Percentiles rank a stretch among this genome's conserved stretches.
Evolutionary conservation across 2,888 invertebrate genomes (phyloP).

Genomic region (Aquatica leii): DNA sequence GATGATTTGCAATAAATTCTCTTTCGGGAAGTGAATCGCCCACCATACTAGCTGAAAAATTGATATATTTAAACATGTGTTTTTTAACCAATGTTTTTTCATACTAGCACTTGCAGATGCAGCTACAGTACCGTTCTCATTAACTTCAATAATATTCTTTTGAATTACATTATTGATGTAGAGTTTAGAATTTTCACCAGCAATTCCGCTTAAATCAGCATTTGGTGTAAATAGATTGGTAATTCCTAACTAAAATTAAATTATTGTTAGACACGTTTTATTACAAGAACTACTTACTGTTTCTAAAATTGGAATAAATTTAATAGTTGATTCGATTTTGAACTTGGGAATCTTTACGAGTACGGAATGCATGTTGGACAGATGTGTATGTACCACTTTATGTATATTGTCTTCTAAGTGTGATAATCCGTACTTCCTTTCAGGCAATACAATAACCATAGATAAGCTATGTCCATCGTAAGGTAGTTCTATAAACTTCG

Average conservation of each 20-base stretch:
- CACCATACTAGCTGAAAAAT: too few species aligned
- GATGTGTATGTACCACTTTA: background rate
- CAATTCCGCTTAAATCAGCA: background rate
- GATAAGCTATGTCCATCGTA: background rate
- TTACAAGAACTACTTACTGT: background rate
- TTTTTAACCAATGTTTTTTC: too few species aligned
- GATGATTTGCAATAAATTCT: slow-evolving; percentile 8
- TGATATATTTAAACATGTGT: background rate
- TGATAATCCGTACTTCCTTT: background rate
- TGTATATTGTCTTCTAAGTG: background rate
- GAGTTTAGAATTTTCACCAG: background rate
- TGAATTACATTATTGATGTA: background rate
- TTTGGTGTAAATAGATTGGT: background rate
- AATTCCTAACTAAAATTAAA: background rate
- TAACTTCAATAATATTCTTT: slow-evolving; percentile 4
- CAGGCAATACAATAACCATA: background rate
- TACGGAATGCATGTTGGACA: background rate
- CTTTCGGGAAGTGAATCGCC: too few species aligned
- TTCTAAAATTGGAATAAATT: background rate
- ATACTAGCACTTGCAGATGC: slow-evolving; percentile 1
- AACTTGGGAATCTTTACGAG: slow-evolving; percentile 6
- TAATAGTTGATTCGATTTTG: background rate
- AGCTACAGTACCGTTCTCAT: slow-evolving; percentile 4
- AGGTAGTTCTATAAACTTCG: background rate
- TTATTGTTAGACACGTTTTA: background rate